Conservation (phyloP, 2,888 invertebrate genomes). For the Drosophila macrothrix region DNA sequence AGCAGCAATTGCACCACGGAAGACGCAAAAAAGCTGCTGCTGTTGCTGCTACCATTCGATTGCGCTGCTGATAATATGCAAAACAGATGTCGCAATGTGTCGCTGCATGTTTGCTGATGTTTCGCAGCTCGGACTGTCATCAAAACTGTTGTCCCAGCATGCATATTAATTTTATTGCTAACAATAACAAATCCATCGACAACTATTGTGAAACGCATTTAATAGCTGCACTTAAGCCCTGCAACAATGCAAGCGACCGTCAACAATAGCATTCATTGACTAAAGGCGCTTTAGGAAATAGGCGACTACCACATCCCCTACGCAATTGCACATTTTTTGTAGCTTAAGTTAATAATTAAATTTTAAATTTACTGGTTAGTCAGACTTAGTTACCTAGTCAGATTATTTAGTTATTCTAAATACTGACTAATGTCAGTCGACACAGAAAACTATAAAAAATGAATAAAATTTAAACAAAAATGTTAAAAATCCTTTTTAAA, state of each 20-base stretch:
- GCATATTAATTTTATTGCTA: constrained; percentile 79
- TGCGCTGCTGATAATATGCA: constrained; percentile 58
- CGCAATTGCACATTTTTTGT: background rate
- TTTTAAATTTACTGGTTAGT: background rate
- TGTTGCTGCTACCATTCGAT: constrained; percentile 40
- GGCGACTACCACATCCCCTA: constrained; percentile 7
- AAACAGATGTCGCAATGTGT: constrained; percentile 64
- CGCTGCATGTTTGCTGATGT: constrained; percentile 36
- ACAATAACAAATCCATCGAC: constrained; percentile 79
- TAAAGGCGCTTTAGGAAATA: background rate
- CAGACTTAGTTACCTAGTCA: background rate
- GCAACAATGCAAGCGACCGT: constrained; percentile 46
- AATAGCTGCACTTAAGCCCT: constrained; percentile 65
- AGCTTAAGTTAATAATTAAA: background rate
- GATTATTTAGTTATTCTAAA: background rate
- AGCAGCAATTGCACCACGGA: constrained; percentile 49
- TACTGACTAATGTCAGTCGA: background rate
- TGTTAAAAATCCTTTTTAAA: background rate
- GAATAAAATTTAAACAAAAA: background rate
- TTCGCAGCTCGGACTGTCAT: constrained; percentile 59
- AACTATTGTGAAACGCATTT: constrained; percentile 72
- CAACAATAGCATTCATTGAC: constrained; percentile 24
- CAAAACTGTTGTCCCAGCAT: constrained; percentile 66
- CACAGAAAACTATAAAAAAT: background rate
- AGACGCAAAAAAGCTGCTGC: constrained; percentile 44